Evolutionary conservation across 2,888 invertebrate species (phyloP), one percentile per base, ranked within the genome.

Genomic region (Drosophila trichaetosa): DNA sequence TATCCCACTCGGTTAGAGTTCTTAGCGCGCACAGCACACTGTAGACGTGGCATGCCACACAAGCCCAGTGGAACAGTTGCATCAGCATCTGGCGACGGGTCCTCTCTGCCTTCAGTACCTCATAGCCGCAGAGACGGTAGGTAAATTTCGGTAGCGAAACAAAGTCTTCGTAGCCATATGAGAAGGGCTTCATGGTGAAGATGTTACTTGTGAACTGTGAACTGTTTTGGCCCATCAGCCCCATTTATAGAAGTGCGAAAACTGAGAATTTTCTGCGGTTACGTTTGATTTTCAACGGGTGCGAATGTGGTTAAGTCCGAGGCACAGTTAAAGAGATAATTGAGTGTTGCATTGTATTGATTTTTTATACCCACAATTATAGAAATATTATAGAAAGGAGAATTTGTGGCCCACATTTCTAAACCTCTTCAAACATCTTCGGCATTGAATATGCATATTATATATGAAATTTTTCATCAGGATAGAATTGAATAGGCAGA

Each of bases 91-190:
- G 21, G 2, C 51, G 27, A 11, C 33, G 64, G 0, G 58, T 66
- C 27, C 33, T 49, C 0, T 40, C 46, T 1, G 34, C 3, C 1
- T 49, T 56, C 21, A 82, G 65, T 13, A 73, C 29, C 29, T 82
- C 67, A 52, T 65, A 73, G 31, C 83, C 86, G 51, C 69, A 76
- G 0, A 83, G 2, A 7, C 54, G 27, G 24, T 65, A 69, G 8
- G 67, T 49, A 0, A 42, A 11, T 18, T 33, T 65, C 18, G 86
- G 82, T 27, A 82, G 11, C 31, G 64, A 8, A 8, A 63, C 48
- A 8, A 85, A 85, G 36, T 82, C 80, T 54, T 79, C 71, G 63
- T 82, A 82, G 13, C 31, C 36, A 38, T 67, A 71, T 18, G 58
- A 62, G 29, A 33, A 57, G 5, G 53, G 5, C 36, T 68, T 46